Conservation (phyloP, 2,797 vertebrate species). For the Xenops minutus region DNA sequence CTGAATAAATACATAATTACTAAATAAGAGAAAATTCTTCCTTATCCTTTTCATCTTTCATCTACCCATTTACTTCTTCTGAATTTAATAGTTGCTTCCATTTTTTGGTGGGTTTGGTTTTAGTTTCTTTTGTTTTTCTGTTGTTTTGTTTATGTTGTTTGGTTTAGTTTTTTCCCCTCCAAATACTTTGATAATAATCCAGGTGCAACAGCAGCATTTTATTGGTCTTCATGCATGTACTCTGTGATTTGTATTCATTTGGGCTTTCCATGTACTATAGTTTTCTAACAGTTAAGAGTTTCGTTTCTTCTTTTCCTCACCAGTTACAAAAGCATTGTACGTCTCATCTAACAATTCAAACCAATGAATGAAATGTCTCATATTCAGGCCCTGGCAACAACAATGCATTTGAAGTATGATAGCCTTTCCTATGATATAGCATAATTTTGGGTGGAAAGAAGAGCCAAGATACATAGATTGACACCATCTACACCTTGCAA, state of each 20-base stretch:
- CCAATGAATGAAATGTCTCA: background rate
- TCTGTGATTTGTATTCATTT: background rate
- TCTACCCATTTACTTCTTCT: background rate
- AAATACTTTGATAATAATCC: background rate
- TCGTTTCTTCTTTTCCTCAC: background rate
- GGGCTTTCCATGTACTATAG: background rate
- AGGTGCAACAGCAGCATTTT: background rate
- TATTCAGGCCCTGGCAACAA: background rate
- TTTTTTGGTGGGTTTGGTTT: background rate
- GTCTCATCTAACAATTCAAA: background rate
- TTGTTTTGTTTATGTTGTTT: background rate
- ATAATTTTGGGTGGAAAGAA: background rate
- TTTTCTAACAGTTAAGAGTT: background rate
- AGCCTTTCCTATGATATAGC: background rate
- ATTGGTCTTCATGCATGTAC: background rate
- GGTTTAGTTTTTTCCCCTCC: fast-evolving
- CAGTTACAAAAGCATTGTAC: background rate
- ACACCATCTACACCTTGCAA: background rate
- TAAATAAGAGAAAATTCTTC: background rate
- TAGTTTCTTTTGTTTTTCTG: fast-evolving
- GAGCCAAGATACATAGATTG: background rate
- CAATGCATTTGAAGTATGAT: background rate
- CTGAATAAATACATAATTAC: background rate
- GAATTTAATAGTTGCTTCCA: background rate
- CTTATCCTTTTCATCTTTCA: background rate